Evolutionary conservation across 1,140 invertebrate genomes (phyloP).

Genomic region (Helicoverpa zea): DNA sequence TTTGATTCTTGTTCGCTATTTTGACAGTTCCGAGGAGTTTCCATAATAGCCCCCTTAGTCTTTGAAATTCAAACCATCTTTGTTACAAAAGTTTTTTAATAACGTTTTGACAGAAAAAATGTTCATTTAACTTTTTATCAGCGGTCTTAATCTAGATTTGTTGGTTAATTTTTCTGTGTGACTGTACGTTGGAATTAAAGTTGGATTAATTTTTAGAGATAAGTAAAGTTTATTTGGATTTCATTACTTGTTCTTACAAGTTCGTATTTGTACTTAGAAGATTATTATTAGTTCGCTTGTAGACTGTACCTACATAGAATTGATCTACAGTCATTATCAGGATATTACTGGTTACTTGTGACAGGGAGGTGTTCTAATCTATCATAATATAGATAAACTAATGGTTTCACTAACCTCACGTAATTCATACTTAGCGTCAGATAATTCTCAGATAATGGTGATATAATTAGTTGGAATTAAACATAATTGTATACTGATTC

Average conservation of each 20-base stretch:
- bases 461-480: no score
- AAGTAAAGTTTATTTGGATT: not conserved
- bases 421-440: no score
- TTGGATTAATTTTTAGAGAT: not conserved
- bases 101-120: slow-evolving; percentile 30
- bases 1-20: slow-evolving; percentile 39
- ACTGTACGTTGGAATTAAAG: not conserved
- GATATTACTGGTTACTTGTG: no score
- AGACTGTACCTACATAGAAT: no score
- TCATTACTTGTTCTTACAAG: not conserved
- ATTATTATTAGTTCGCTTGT: no score
- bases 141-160: slow-evolving; percentile 25
- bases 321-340: no score
- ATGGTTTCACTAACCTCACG: no score
- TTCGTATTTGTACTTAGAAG: no score
- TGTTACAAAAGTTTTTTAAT: slow-evolving; percentile 36
- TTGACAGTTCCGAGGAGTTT: slow-evolving; percentile 38
- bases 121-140: slow-evolving; percentile 35
- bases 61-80: slow-evolving; percentile 36
- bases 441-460: no score
- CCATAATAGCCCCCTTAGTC: slow-evolving; percentile 8
- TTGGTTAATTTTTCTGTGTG: slow-evolving; percentile 34
- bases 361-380: no score
- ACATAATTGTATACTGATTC: no score
- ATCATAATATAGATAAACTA: no score